phyloP scores from a whole-genome alignment of 2,888 invertebrate genomes.

The Sphinx pinastri region DNA sequence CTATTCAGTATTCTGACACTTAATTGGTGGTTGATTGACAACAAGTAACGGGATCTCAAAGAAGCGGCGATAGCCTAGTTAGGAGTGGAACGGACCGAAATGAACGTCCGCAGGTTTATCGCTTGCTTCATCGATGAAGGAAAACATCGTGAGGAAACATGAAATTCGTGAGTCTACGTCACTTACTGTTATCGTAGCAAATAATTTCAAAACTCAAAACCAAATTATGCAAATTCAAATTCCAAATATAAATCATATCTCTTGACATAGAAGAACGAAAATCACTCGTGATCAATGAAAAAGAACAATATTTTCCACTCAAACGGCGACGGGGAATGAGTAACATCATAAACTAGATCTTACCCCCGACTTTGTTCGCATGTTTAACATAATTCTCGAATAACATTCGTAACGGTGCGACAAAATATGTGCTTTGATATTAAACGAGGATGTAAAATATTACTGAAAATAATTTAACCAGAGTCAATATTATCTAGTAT shows the following conservation, averaged over 20 bases:
- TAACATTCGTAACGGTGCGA: constrained; percentile 7
- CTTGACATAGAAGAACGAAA: constrained; percentile 31
- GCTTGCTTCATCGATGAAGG: too few species aligned
- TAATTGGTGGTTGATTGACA: too few species aligned
- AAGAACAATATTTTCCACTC: constrained; percentile 76
- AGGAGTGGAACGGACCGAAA: too few species aligned
- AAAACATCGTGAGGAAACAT: too few species aligned
- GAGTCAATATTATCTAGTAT: background rate
- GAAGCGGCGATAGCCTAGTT: too few species aligned
- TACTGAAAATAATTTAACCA: background rate
- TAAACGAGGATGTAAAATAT: constrained; percentile 48
- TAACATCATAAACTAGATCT: constrained; percentile 12
- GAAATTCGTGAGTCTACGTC: background rate
- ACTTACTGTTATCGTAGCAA: background rate
- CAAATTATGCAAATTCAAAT: background rate
- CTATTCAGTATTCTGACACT: too few species aligned
- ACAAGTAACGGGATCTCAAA: too few species aligned
- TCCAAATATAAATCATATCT: constrained; percentile 37
- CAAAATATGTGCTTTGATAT: constrained; percentile 9
- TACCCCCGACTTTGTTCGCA: constrained; percentile 1
- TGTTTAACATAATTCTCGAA: constrained; percentile 15
- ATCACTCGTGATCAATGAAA: constrained; percentile 69
- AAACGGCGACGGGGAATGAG: constrained; percentile 59
- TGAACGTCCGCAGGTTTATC: too few species aligned
- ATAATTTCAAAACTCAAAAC: background rate